Base-by-base conservation (phyloP, 2,797 vertebrate species). In the Gadopsis marmoratus region DNA sequence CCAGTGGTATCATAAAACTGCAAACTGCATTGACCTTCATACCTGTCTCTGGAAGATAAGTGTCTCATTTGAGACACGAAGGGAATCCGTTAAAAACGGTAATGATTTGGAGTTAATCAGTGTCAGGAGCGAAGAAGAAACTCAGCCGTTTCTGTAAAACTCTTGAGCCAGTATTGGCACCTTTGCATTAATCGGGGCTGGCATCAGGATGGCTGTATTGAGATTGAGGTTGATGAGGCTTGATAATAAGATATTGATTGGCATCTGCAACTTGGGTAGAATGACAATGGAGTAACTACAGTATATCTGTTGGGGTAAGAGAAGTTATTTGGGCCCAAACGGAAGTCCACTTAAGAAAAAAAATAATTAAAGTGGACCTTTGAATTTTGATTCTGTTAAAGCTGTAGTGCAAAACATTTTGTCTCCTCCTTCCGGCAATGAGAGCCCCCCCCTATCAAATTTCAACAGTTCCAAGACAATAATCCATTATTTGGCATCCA, bases 161-260 rank as follows among this genome's bases (percentile, higher is more conserved):
- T 82, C 64, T 65, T 54, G 47, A 78, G 51, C 55, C 71, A 13
- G 43, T 78, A 81, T 79, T 74, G 83, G 81, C 86, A 88, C 41
- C 59, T 45, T 76, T 76, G 84, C 79, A 88, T 86, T 79, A 74
- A 88, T 83, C 64, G 23, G 47, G 17, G 26, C 78, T 83, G 78
- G 86, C 82, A 87, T 81, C 51, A 59, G 60, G 71, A 78, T 12
- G 71, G 76, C 10, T 60, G 48, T 82, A 87, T 87, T 79, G 85
- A 86, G 76, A 81, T 75, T 62, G 76, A 86, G 71, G 59, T 75
- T 85, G 87, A 89, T 88, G 86, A 90, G 83, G 80, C 86, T 71
- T 89, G 76, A 88, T 88, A 91, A 91, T 91, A 91, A 82, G 75
- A 56, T 93, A 92, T 91, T 90, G 92, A 91, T 86, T 86, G 76